Percentiles rank a stretch among this genome's conserved stretches.
Evolutionary conservation across 1,140 invertebrate genomes (phyloP).

Genomic region (Condylostylus longicornis): DNA sequence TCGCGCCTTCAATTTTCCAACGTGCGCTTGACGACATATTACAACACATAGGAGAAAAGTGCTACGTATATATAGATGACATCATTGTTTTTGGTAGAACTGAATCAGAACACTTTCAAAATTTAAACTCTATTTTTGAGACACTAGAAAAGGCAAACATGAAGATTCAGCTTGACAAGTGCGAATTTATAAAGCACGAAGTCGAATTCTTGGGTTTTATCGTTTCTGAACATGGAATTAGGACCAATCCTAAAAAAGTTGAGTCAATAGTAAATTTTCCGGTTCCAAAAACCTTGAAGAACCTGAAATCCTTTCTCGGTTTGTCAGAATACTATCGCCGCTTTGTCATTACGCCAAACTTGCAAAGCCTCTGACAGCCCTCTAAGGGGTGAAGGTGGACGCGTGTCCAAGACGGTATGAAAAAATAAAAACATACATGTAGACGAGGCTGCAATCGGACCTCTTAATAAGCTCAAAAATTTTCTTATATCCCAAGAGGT

Average conservation of each 20-base stretch:
- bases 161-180: constrained; percentile 17
- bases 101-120: constrained; percentile 6
- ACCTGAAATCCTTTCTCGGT: constrained; percentile 17
- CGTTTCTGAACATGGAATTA: constrained; percentile 12
- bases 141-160: constrained; percentile 12
- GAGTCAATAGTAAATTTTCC: constrained; percentile 13
- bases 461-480: constrained; percentile 18
- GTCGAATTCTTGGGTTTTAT: constrained; percentile 18
- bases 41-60: too few relatives aligned
- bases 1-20: too few relatives aligned
- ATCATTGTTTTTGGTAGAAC: constrained; percentile 4
- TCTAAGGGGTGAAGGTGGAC: constrained; percentile 7
- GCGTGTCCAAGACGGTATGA: constrained; percentile 8
- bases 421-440: constrained; percentile 15
- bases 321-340: constrained; percentile 18
- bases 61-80: too few relatives aligned
- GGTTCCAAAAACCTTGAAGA: constrained; percentile 14
- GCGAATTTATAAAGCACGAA: constrained; percentile 11
- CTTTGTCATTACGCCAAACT: constrained; percentile 17
- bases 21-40: too few relatives aligned
- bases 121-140: constrained; percentile 12
- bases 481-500: constrained; percentile 19
- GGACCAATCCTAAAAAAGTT: constrained; percentile 12
- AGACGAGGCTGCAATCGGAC: constrained; percentile 11
- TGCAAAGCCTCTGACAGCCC: constrained; percentile 10